Evolutionary conservation across 2,888 invertebrate genomes (phyloP).

Genomic region (Synergus gifuensis): DNA sequence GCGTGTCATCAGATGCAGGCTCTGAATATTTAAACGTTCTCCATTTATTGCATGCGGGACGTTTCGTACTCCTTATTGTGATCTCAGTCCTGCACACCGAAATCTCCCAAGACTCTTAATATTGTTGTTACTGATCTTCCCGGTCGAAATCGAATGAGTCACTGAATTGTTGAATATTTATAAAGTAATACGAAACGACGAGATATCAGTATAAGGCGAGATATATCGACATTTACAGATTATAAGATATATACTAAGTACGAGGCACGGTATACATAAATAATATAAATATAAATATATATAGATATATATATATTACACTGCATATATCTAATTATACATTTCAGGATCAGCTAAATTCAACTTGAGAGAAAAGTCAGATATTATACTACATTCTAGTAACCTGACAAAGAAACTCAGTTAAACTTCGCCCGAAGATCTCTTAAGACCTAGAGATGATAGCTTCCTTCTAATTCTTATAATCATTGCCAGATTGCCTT

Average conservation of each 20-base stretch:
- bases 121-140: conserved; percentile 36
- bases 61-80: conserved; percentile 51
- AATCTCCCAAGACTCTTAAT: conserved; percentile 46
- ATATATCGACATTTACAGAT: conserved; percentile 60
- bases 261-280: conserved; percentile 60
- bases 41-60: conserved; percentile 8
- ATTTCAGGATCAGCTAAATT: conserved; percentile 55
- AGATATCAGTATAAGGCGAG: conserved; percentile 55
- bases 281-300: conserved; percentile 40
- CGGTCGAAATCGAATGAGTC: conserved; percentile 40
- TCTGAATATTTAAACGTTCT: conserved; percentile 65
- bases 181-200: conserved; percentile 58
- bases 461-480: neutral
- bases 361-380: conserved; percentile 48
- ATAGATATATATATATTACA: conserved; percentile 45
- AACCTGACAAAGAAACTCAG: neutral
- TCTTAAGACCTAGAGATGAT: neutral
- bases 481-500: neutral
- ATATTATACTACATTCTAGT: conserved; percentile 27
- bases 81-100: conserved; percentile 59
- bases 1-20: conserved; percentile 76
- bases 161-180: conserved; percentile 67
- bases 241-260: conserved; percentile 58
- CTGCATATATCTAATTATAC: conserved; percentile 46
- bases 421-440: conserved; percentile 12